Base-by-base conservation (phyloP, 2,888 invertebrate genomes). In the Eupithecia inturbata region DNA sequence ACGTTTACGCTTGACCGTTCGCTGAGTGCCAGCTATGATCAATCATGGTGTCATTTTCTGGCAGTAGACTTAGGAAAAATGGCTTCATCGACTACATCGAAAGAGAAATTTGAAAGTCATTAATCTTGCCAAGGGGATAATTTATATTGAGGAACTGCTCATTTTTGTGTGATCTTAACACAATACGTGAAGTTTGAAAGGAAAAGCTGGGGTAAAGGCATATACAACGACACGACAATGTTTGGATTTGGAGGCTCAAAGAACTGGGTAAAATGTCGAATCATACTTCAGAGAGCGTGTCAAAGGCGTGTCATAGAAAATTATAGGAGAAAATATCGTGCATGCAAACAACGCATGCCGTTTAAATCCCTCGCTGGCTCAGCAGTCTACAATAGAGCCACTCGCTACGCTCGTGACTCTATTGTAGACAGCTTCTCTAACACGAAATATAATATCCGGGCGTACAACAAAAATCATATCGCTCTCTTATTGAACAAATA, bases 11-110 rank as follows among this genome's bases (percentile, higher is more conserved):
- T 84, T 86, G 85, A 81, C 85, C 81, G 80, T 82, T 81, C 78
- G 74, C 79, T 76, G 78, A 82, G 81, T 83, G 79, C 81, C 79
- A 77, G 79, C 76, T 81, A 84, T 78, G 87, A 92, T 92, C 90
- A 91, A 92, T 92, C 91, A 90, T 89, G 77, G 76, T 88, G 91
- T 91, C 92, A 91, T 91, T 90, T 90, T 91, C 88, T 89, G 87
- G 85, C 88, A 87, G 88, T 89, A 87, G 89, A 90, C 89, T 89
- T 87, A 83, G 84, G 89, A 92, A 92, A 92, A 92, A 92, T 92
- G 86, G 87, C 92, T 92, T 88, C 89, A 91, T 91, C 89, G 88
- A 90, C 88, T 87, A 88, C 85, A 90, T 88, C 88, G 86, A 88
- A 80, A 83, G 84, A 88, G 87, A 88, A 89, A 89, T 89, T 90